phyloP scores from a whole-genome alignment of 2,888 invertebrate genomes.

The Stictocephala bisonia region DNA sequence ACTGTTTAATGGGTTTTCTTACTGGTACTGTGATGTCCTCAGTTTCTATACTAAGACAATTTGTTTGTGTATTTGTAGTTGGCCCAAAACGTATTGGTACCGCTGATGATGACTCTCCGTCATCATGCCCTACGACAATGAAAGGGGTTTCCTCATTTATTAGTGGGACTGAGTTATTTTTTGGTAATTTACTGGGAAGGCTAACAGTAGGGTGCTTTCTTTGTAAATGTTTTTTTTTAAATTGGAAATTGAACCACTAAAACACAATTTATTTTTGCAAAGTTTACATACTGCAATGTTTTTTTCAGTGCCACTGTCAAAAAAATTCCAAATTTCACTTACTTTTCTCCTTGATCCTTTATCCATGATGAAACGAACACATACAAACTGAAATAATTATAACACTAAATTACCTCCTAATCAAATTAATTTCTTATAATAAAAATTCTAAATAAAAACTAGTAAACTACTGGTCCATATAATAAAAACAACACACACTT shows the following conservation, averaged over 20 bases:
- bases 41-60: too few relatives aligned
- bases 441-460: too few relatives aligned
- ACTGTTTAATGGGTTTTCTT: too few relatives aligned
- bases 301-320: not conserved
- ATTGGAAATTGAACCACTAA: constrained; percentile 1
- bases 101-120: not conserved
- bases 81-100: not conserved
- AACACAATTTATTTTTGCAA: constrained; percentile 5
- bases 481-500: too few relatives aligned
- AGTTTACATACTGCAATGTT: not conserved
- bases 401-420: too few relatives aligned
- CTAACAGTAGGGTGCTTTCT: constrained; percentile 30
- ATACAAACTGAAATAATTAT: too few relatives aligned
- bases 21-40: too few relatives aligned
- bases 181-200: not conserved
- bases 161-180: not conserved
- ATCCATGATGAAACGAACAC: too few relatives aligned
- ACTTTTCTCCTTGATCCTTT: constrained; percentile 18
- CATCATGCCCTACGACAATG: not conserved
- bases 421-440: too few relatives aligned
- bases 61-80: not conserved
- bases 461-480: too few relatives aligned
- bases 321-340: constrained; percentile 28
- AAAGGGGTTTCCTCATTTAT: constrained; percentile 6
- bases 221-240: too few relatives aligned